These are phyloP conservation scores for Pollenia griseotomentosa DNA, from an alignment of 2,888 invertebrate genomes.

Conservation along the genomic window DNA sequence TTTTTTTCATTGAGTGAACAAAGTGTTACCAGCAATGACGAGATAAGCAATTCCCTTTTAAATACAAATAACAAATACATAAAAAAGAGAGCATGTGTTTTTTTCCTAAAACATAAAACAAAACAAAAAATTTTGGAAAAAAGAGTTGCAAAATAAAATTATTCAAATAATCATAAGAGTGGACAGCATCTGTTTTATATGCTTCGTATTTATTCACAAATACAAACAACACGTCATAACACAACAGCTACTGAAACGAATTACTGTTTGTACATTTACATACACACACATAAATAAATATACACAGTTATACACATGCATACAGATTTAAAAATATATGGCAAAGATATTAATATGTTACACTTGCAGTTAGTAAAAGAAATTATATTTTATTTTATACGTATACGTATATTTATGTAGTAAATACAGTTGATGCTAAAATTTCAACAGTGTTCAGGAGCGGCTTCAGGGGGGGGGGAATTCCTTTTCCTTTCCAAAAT, in stretches of 20 bases:
- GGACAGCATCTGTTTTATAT: slow-evolving; percentile 66
- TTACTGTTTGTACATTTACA: slow-evolving; percentile 1
- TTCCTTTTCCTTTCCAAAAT: no score
- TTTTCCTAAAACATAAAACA: slow-evolving; percentile 2
- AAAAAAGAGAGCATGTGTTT: background rate
- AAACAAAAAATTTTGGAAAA: slow-evolving; percentile 1
- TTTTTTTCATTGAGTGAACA: slow-evolving; percentile 4
- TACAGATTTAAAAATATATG: background rate
- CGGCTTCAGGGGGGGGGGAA: no score
- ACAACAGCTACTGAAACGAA: slow-evolving; percentile 46
- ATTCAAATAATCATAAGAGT: slow-evolving; percentile 20
- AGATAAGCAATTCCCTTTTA: slow-evolving; percentile 26
- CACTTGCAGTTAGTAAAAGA: background rate
- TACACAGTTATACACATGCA: background rate
- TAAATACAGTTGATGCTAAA: no score
- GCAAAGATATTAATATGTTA: slow-evolving; percentile 48
- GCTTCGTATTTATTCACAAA: slow-evolving; percentile 61
- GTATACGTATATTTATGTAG: background rate
- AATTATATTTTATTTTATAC: no score
- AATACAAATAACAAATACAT: slow-evolving; percentile 2
- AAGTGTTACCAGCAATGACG: slow-evolving; percentile 9
- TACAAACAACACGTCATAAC: slow-evolving; percentile 46
- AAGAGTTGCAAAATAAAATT: background rate
- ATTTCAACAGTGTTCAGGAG: no score
- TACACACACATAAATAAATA: background rate